Percentiles rank a stretch among this genome's conserved stretches.
Evolutionary conservation across 2,797 vertebrate species (phyloP).

Genomic region (Schizopygopsis pylzovi): DNA sequence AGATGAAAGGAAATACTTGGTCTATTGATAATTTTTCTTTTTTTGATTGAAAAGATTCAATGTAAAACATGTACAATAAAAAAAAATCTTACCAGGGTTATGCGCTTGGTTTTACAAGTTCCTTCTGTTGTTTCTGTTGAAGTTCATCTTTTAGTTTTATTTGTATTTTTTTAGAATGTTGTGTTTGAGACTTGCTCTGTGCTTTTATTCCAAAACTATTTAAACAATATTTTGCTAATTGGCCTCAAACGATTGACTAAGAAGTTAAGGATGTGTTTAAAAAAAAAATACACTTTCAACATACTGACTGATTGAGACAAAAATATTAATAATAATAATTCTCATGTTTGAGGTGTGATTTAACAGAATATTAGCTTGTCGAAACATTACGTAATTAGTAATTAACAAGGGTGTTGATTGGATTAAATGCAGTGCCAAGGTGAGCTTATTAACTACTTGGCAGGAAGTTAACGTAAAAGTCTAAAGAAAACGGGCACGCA

Average conservation of each 20-base stretch:
- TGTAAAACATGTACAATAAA: constrained; percentile 69
- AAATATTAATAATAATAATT: background rate
- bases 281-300: background rate
- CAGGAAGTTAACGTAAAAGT: background rate
- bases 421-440: background rate
- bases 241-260: background rate
- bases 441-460: constrained; percentile 2
- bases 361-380: background rate
- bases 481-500: background rate
- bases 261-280: background rate
- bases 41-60: constrained; percentile 63
- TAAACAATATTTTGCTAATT: background rate
- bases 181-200: background rate
- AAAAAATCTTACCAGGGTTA: constrained; percentile 68
- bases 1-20: constrained; percentile 40
- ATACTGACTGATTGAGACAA: background rate
- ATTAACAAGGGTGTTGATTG: constrained; percentile 14
- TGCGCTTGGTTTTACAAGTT: background rate
- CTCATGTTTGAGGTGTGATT: background rate
- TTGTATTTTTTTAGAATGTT: too few species aligned
- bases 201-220: background rate
- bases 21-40: constrained; percentile 33
- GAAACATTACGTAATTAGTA: background rate
- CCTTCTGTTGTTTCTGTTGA: background rate
- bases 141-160: background rate